phyloP scores from a whole-genome alignment of 2,113 vertebrate species.

The Rhadina sibilatrix region DNA sequence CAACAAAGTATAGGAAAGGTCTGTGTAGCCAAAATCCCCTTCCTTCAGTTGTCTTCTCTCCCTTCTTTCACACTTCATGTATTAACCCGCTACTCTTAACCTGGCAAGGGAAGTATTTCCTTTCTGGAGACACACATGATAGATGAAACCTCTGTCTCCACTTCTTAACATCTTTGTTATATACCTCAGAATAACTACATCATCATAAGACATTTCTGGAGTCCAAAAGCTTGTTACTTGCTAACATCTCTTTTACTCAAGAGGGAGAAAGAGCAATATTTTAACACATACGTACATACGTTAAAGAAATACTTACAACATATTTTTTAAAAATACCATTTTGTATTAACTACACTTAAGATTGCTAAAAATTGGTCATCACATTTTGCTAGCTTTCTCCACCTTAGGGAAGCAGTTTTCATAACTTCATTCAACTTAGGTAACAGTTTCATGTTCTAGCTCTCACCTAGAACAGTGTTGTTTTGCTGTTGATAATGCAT shows the following conservation, averaged over 20 bases:
- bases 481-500: not conserved
- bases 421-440: not conserved
- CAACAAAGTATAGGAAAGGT: not conserved
- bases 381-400: not conserved
- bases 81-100: not conserved
- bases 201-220: not conserved
- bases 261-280: not conserved
- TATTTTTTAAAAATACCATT: not conserved
- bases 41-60: conserved; percentile 11
- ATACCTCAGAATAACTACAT: not conserved
- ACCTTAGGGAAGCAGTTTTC: not conserved
- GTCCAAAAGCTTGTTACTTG: not conserved
- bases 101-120: conserved; percentile 23
- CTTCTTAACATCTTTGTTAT: conserved; percentile 13
- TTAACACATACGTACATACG: not conserved
- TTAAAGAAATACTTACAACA: not conserved
- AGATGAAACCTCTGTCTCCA: conserved; percentile 24
- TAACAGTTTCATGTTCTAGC: not conserved
- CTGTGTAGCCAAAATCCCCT: not conserved
- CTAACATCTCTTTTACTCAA: not conserved
- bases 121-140: conserved; percentile 4
- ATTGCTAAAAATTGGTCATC: not conserved
- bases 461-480: not conserved
- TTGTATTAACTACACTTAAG: not conserved
- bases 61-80: conserved; percentile 2